Base-by-base conservation (phyloP, 2,113 vertebrate genomes). In the Rhinogobius similis region DNA sequence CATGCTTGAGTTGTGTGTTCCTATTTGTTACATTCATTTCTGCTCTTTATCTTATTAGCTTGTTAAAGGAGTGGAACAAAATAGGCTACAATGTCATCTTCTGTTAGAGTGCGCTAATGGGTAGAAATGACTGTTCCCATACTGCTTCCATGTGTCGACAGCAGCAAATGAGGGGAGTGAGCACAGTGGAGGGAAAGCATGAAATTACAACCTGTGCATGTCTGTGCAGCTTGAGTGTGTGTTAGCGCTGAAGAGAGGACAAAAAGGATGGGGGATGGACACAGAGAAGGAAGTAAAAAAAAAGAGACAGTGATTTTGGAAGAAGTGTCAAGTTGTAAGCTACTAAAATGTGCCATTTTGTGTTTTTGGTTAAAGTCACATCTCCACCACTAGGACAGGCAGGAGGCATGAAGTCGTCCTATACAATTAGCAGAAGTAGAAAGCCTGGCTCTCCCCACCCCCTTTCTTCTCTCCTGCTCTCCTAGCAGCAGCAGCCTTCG, bases 211-310 rank as follows among this genome's bases (percentile, higher is more conserved):
- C 86, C 83, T 86, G 84, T 87, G 83, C 65, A 61, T 78, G 76
- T 62, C n/a, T 77, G 78, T 71, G 68, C 62, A 53, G 52, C 68
- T 72, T 79, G 77, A 83, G 74, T 53, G 77, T 52, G 67, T 68
- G 71, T 67, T 70, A 0, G 68, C 4, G 65, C 32, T 74, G 55
- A 78, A 72, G 70, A 53, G 76, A 84, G 72, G 20, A 76, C 55
- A 83, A 73, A 82, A 81, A 80, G 90, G 90, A 86, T 88, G 90
- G 85, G 89, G 89, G 90, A 90, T 85, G 88, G 80, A 75, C 84
- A 84, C 75, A 83, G 81, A 92, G 78, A 87, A 91, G 92, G 92
- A 92, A 93, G 92, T 92, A 88, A 73, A 78, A 65, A 87, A 85
- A 90, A 89, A 75, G 74, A 86, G 75, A 91, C 84, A 79, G 43